Evolutionary conservation across 1,140 invertebrate genomes (phyloP).

Genomic region (Calycopis cecrops): DNA sequence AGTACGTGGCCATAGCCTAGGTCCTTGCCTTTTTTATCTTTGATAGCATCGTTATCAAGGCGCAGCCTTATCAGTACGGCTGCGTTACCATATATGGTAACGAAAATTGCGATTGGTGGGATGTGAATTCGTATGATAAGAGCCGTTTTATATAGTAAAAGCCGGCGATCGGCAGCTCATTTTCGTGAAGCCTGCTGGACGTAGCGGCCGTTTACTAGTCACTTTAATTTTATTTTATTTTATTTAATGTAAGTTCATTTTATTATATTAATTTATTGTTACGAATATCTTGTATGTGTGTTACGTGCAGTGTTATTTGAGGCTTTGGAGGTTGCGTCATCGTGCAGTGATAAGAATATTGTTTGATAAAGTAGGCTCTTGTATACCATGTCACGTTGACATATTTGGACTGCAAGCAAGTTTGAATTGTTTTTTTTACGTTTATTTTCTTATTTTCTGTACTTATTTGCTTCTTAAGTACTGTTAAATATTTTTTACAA

Average conservation of each 20-base stretch:
- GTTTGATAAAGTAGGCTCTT: too few relatives aligned
- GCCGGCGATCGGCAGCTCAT: constrained; percentile 48
- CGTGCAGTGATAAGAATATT: not conserved
- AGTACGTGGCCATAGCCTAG: not conserved
- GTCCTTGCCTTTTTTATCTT: constrained; percentile 28
- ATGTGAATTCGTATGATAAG: constrained; percentile 62
- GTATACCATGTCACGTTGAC: too few relatives aligned
- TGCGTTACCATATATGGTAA: constrained; percentile 69
- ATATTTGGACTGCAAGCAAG: too few relatives aligned
- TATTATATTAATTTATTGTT: constrained; percentile 14
- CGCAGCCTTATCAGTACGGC: constrained; percentile 46
- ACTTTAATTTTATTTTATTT: constrained; percentile 45
- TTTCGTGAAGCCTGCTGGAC: constrained; percentile 54
- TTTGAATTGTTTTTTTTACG: too few relatives aligned
- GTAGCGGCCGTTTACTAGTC: constrained; percentile 50
- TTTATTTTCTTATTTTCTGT: too few relatives aligned
- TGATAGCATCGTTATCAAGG: constrained; percentile 49
- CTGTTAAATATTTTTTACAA: too few relatives aligned
- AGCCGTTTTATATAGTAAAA: constrained; percentile 66
- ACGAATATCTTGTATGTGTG: constrained; percentile 18
- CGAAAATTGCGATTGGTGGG: constrained; percentile 64
- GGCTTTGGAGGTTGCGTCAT: not conserved
- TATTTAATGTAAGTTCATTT: constrained; percentile 60
- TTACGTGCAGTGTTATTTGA: constrained; percentile 13
- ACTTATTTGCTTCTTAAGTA: too few relatives aligned